phyloP scores from a whole-genome alignment of 2,888 invertebrate species.

The Sthenelais limicola region DNA sequence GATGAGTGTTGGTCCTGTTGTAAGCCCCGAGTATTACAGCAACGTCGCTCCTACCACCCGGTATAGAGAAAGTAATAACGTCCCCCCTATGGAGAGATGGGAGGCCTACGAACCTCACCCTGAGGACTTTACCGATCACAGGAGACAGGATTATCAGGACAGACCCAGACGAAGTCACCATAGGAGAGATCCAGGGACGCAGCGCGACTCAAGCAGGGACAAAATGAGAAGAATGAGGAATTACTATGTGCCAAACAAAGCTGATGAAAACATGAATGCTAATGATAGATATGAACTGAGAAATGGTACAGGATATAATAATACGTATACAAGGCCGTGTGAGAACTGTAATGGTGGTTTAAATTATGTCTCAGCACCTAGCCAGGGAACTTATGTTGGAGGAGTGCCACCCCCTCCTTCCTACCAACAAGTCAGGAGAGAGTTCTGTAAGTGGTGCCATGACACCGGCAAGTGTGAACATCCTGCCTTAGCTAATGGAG shows the following conservation, averaged over 20 bases:
- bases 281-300: not conserved
- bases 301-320: too few relatives aligned
- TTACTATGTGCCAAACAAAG: constrained; percentile 7
- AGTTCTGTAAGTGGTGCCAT: not conserved
- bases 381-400: not conserved
- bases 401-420: not conserved
- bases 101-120: not conserved
- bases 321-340: too few relatives aligned
- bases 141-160: not conserved
- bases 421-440: constrained; percentile 6
- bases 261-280: not conserved
- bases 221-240: not conserved
- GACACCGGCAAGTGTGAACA: constrained; percentile 13
- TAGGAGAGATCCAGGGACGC: not conserved
- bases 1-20: not conserved
- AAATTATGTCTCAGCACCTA: not conserved
- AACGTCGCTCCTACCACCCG: not conserved
- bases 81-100: constrained; percentile 3
- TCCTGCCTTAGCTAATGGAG: not conserved
- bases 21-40: not conserved
- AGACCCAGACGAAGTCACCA: not conserved
- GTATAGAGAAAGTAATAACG: not conserved
- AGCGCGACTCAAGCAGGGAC: not conserved
- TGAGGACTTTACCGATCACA: too few relatives aligned
- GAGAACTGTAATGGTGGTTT: too few relatives aligned